phyloP scores from a whole-genome alignment of 1,140 invertebrate species.

The Nasonia longicornis region DNA sequence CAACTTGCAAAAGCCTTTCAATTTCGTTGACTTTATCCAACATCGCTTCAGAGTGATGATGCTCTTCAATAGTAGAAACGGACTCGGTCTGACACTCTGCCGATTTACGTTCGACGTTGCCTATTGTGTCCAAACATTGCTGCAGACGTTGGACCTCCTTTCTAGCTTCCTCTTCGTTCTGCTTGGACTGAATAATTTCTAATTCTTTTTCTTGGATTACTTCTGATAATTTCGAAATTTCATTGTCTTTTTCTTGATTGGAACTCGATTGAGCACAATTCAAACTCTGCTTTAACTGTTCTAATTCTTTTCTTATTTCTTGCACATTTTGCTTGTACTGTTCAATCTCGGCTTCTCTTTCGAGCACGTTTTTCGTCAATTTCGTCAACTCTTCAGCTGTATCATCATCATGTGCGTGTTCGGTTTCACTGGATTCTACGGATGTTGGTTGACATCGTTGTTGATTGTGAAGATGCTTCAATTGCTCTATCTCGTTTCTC shows the following conservation, averaged over 20 bases:
- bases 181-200: background rate
- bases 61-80: conserved; percentile 21
- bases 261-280: no score
- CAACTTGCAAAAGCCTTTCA: background rate
- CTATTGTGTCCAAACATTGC: background rate
- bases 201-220: conserved; percentile 13
- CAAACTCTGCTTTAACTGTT: background rate
- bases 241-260: conserved; percentile 29
- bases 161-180: conserved; percentile 1
- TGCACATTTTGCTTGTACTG: background rate
- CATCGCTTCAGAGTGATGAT: background rate
- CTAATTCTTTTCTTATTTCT: background rate
- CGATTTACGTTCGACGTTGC: background rate
- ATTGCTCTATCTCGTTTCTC: conserved; percentile 10
- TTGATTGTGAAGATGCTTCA: background rate
- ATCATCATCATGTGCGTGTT: no score
- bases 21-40: conserved; percentile 31
- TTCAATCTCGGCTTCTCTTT: background rate
- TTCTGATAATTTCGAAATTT: conserved; percentile 23
- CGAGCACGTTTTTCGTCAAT: no score
- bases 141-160: conserved; percentile 10
- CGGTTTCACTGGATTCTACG: no score
- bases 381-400: no score
- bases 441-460: background rate
- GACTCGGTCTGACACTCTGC: conserved; percentile 31